A percentile compares a stretch with the other conserved stretches of the same genome.
Conservation (phyloP, 30 jellyfish, hydroid and myxozoan species). For the Cassiopea xamachana region DNA sequence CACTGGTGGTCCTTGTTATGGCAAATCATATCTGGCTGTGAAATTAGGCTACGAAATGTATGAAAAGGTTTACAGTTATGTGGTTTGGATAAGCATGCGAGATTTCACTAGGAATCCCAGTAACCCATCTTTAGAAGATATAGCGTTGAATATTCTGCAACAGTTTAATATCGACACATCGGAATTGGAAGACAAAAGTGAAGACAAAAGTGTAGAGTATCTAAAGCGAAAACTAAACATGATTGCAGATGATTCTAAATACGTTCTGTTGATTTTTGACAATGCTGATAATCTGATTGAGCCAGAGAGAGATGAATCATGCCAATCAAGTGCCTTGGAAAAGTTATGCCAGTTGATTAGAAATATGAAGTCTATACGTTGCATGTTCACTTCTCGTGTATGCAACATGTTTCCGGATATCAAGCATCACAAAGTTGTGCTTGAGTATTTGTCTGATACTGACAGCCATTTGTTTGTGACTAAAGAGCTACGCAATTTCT, state of each 20-base stretch:
- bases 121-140: background rate
- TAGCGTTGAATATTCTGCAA: conserved; percentile 16
- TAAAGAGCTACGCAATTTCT: background rate
- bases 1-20: conserved; percentile 41
- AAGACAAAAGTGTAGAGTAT: background rate
- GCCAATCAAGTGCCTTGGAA: background rate
- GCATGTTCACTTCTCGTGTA: background rate
- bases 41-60: conserved; percentile 7
- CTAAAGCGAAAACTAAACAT: background rate
- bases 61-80: conserved; percentile 6
- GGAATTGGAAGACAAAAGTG: conserved; percentile 16
- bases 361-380: background rate
- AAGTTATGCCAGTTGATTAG: background rate
- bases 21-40: conserved; percentile 26
- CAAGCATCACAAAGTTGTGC: background rate
- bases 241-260: background rate
- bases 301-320: background rate
- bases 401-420: background rate
- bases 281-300: conserved; percentile 21
- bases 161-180: conserved; percentile 17
- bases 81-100: conserved; percentile 22
- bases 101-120: background rate
- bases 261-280: conserved; percentile 21
- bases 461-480: background rate
- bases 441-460: background rate